phyloP scores from a whole-genome alignment of 1,140 invertebrate genomes.

The Steinernema khuongi region DNA sequence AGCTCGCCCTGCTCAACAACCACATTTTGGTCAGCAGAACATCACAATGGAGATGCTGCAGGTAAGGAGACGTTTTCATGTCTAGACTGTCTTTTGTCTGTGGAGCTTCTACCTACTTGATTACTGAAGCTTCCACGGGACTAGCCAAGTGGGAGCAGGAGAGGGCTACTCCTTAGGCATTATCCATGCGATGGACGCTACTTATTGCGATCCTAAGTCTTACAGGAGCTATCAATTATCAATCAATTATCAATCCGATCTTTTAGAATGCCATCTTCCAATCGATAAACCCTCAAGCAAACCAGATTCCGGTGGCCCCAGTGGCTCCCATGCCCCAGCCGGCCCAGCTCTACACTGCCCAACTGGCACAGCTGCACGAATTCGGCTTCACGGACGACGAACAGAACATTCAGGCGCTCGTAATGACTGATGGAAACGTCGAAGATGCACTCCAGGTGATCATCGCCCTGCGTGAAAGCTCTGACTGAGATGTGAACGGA shows the following conservation, averaged over 20 bases:
- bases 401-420: constrained; percentile 35
- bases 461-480: constrained; percentile 31
- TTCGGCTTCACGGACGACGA: constrained; percentile 40
- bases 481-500: not conserved
- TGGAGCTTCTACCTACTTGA: too few relatives aligned
- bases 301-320: not conserved
- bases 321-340: constrained; percentile 2
- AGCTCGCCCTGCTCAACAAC: too few relatives aligned
- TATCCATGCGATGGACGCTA: too few relatives aligned
- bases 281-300: not conserved
- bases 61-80: too few relatives aligned
- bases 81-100: too few relatives aligned
- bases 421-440: constrained; percentile 35
- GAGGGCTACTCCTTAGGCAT: too few relatives aligned
- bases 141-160: too few relatives aligned
- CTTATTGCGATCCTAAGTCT: too few relatives aligned
- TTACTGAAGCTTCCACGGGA: too few relatives aligned
- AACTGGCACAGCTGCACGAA: constrained; percentile 41
- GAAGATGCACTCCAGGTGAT: constrained; percentile 41
- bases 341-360: constrained; percentile 8
- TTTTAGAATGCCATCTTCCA: constrained; percentile 1
- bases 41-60: constrained; percentile 1
- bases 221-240: too few relatives aligned
- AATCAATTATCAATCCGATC: not conserved
- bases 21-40: not conserved